Conservation (phyloP, 2,888 invertebrate genomes). For the Nowickia ferox region DNA sequence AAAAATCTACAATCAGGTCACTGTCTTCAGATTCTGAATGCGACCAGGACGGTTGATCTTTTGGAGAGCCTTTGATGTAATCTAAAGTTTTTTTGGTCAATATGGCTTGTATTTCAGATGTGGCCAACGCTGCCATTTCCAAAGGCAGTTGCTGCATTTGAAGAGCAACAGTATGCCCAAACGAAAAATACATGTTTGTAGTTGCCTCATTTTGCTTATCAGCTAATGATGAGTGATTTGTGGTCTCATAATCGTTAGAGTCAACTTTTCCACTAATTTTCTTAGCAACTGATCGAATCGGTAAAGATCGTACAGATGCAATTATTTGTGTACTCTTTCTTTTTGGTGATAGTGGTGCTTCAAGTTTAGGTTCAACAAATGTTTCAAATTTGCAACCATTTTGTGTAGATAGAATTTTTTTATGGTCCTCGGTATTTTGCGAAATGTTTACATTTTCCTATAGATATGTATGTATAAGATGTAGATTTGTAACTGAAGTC, state of each 20-base stretch:
- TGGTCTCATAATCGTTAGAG: neutral
- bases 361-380: neutral
- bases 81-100: slow-evolving; percentile 50
- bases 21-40: slow-evolving; percentile 30
- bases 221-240: neutral
- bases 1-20: slow-evolving; percentile 24
- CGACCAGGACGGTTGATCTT: neutral
- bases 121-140: slow-evolving; percentile 42
- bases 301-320: neutral
- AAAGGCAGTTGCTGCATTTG: slow-evolving; percentile 50
- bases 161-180: slow-evolving; percentile 52
- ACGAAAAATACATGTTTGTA: slow-evolving; percentile 36
- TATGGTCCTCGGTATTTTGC: slow-evolving; percentile 9
- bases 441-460: slow-evolving; percentile 24
- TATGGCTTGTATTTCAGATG: slow-evolving; percentile 54
- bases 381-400: slow-evolving; percentile 27
- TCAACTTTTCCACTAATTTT: neutral
- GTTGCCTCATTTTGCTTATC: neutral
- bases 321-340: neutral
- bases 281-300: neutral
- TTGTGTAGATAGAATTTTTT: neutral
- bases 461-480: neutral
- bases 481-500: neutral
- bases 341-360: neutral
- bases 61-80: slow-evolving; percentile 21